Conservation (phyloP, 2,113 vertebrate species). For the Tylochromis polylepis region DNA sequence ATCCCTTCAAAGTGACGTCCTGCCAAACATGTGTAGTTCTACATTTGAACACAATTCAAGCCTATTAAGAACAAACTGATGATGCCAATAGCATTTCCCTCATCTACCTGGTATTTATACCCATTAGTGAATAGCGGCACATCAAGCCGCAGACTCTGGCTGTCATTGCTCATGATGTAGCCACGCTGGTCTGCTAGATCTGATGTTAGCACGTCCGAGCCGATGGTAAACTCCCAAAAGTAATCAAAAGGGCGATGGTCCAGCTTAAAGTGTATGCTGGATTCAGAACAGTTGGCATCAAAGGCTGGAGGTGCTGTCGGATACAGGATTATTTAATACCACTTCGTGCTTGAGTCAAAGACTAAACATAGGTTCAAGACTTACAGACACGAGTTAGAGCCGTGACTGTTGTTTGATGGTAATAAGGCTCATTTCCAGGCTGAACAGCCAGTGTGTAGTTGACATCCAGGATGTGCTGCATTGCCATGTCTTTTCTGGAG, state of each 20-base stretch:
- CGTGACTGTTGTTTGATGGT: background rate
- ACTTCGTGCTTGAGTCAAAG: rapidly evolving
- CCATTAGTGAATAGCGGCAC: constrained; percentile 58
- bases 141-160: constrained; percentile 33
- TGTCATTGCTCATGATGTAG: constrained; percentile 54
- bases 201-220: constrained; percentile 9
- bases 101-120: constrained; percentile 9
- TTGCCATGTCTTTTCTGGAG: background rate
- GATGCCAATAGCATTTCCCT: rapidly evolving
- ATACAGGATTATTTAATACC: background rate
- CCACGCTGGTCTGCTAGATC: constrained; percentile 44
- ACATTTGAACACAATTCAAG: background rate
- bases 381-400: constrained; percentile 44
- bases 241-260: constrained; percentile 15
- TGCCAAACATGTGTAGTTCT: background rate
- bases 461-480: constrained; percentile 41
- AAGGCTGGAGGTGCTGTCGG: constrained; percentile 46
- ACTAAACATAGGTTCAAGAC: background rate
- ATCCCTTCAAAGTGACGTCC: too few relatives aligned
- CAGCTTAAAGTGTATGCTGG: constrained; percentile 53
- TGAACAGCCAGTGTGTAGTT: constrained; percentile 51
- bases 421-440: constrained; percentile 29
- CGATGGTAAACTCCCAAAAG: constrained; percentile 49
- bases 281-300: background rate
- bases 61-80: background rate